Conservation (phyloP, 2,113 vertebrate species). For the Peromyscus californicus region DNA sequence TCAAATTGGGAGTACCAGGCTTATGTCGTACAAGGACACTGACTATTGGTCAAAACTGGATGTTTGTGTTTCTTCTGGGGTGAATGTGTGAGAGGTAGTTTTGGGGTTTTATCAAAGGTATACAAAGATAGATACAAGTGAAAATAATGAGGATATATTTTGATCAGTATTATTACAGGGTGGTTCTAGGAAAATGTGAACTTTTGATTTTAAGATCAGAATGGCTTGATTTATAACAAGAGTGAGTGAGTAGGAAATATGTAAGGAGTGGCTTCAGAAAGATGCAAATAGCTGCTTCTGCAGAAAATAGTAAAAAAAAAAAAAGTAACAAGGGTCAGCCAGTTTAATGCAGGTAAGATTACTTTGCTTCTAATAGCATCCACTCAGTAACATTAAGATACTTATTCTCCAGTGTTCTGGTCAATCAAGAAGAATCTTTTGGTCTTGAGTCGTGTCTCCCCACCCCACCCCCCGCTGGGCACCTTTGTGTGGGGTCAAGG, state of each 20-base stretch:
- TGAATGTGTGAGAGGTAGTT: neutral
- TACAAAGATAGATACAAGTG: neutral
- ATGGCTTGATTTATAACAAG: neutral
- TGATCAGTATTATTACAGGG: neutral
- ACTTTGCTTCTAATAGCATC: neutral
- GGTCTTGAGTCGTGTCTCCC: neutral
- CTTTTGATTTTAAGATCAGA: neutral
- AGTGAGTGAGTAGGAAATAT: neutral
- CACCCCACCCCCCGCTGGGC: neutral
- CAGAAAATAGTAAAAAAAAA: too few species aligned
- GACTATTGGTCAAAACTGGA: neutral
- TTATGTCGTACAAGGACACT: neutral
- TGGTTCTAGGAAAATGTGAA: neutral
- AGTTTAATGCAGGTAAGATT: neutral
- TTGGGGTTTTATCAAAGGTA: neutral
- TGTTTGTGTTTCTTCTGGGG: neutral
- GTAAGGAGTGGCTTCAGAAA: neutral
- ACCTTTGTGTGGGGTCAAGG: neutral
- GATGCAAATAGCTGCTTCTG: neutral
- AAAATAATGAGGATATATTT: neutral
- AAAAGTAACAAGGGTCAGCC: neutral
- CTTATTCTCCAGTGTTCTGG: neutral
- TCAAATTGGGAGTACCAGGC: neutral
- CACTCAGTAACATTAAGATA: neutral
- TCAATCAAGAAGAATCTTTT: neutral